Percentiles rank a stretch among this genome's conserved stretches.
phyloP scores from a whole-genome alignment of 2,888 invertebrate genomes.

The Uropetala carovei region DNA sequence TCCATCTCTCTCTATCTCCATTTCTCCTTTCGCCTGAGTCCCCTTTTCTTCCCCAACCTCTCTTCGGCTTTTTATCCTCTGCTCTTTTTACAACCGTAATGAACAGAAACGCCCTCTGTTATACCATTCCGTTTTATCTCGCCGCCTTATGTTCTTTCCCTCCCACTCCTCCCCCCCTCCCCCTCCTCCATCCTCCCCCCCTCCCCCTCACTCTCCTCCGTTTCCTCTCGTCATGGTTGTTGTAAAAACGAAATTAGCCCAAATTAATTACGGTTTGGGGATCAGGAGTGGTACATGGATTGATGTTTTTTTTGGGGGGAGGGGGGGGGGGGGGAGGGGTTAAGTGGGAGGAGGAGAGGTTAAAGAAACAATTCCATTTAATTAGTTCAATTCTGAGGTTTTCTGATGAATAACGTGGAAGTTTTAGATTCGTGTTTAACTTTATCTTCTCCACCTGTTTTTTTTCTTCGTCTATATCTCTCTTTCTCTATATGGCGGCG shows the following conservation, averaged over 20 bases:
- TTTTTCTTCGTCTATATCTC: no score
- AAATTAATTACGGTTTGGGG: constrained; percentile 37
- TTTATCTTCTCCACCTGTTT: no score
- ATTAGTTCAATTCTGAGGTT: constrained; percentile 36
- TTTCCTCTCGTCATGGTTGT: background rate
- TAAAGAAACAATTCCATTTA: constrained; percentile 34
- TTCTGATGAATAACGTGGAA: no score
- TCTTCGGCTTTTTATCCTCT: background rate
- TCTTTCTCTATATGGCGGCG: no score
- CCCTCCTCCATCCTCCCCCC: background rate
- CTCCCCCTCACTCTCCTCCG: background rate
- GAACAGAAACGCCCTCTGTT: no score
- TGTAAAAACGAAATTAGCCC: constrained; percentile 28
- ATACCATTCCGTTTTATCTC: background rate
- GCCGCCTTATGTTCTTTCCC: background rate
- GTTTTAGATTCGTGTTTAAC: no score
- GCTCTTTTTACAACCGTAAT: background rate
- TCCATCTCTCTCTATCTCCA: background rate
- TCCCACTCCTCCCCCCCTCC: background rate
- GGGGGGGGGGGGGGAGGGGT: background rate
- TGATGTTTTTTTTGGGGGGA: background rate
- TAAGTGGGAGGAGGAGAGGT: background rate
- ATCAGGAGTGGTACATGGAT: background rate
- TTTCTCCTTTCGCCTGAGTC: no score
- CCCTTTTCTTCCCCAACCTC: background rate